Evolutionary conservation across 2,797 vertebrate genomes (phyloP).

Genomic region (Aplochiton taeniatus): DNA sequence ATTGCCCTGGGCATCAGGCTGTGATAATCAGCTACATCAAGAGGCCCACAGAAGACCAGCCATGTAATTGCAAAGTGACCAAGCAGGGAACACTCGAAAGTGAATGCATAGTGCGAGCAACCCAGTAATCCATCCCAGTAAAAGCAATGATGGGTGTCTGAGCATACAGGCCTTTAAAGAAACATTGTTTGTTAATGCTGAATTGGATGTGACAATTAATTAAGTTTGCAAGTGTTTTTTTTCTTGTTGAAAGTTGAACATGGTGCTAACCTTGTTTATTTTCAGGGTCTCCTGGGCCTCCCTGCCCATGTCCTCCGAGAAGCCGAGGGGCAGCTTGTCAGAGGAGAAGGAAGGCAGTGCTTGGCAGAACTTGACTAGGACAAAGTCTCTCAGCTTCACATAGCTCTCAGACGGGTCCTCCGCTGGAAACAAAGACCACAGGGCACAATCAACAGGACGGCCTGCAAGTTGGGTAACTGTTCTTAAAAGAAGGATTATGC

Average conservation of each 20-base stretch:
- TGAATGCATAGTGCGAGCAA: constrained; percentile 20
- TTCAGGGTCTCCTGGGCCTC: constrained; percentile 93
- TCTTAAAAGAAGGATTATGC: background rate
- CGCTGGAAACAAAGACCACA: constrained; percentile 69
- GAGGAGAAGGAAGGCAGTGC: constrained; percentile 84
- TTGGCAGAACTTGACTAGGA: constrained; percentile 92
- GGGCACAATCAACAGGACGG: background rate
- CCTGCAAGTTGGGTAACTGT: background rate
- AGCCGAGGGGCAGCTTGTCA: constrained; percentile 88
- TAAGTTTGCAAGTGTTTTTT: no score
- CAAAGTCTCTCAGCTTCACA: constrained; percentile 94
- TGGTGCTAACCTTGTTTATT: constrained; percentile 90
- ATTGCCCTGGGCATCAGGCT: constrained; percentile 43
- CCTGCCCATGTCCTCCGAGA: constrained; percentile 87
- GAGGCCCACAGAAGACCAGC: constrained; percentile 20
- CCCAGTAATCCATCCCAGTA: constrained; percentile 16
- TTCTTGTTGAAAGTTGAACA: no score
- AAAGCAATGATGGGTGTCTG: background rate
- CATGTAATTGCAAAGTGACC: constrained; percentile 42
- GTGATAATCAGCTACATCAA: constrained; percentile 53
- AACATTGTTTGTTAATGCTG: no score
- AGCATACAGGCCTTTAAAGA: no score
- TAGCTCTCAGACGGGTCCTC: constrained; percentile 97
- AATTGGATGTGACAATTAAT: no score
- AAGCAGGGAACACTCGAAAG: constrained; percentile 42